Conservation (phyloP, 2,797 vertebrate genomes). For the Channa striata region DNA sequence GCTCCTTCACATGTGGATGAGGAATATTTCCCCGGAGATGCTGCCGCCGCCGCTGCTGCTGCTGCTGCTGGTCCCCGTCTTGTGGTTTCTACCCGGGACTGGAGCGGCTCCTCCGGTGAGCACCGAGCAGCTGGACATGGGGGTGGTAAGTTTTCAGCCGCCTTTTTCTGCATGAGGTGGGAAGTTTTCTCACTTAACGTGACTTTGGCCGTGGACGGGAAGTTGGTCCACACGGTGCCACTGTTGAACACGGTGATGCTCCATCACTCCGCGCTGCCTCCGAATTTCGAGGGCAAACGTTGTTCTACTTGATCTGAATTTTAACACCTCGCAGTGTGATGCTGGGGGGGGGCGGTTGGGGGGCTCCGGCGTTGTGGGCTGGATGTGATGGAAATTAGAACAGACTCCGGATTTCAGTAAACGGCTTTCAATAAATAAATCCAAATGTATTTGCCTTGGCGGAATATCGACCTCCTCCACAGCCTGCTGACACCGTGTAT, state of each 20-base stretch:
- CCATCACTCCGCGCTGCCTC: constrained; percentile 45
- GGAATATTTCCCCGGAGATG: constrained; percentile 80
- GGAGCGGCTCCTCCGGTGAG: constrained; percentile 79
- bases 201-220: neutral
- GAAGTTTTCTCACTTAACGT: constrained; percentile 29
- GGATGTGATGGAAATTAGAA: constrained; percentile 10
- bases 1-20: constrained; percentile 64
- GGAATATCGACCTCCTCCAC: constrained; percentile 51
- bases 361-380: neutral
- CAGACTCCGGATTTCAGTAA: constrained; percentile 17
- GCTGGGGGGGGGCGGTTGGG: neutral
- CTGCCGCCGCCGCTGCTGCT: too few relatives aligned
- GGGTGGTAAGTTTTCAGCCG: constrained; percentile 78
- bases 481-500: constrained; percentile 58
- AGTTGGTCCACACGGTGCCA: neutral
- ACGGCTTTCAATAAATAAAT: constrained; percentile 60
- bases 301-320: constrained; percentile 48
- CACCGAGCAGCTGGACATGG: constrained; percentile 82
- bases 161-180: neutral
- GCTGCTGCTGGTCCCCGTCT: constrained; percentile 68
- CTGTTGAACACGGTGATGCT: neutral
- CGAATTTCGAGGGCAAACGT: constrained; percentile 30
- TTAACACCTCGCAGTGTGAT: constrained; percentile 32
- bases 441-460: constrained; percentile 53
- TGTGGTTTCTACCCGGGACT: constrained; percentile 73